A percentile compares a stretch with the other conserved stretches of the same genome.
These are phyloP conservation scores for Indicator maculatus DNA, from an alignment of 2,113 vertebrate species.

Conservation along the genomic window DNA sequence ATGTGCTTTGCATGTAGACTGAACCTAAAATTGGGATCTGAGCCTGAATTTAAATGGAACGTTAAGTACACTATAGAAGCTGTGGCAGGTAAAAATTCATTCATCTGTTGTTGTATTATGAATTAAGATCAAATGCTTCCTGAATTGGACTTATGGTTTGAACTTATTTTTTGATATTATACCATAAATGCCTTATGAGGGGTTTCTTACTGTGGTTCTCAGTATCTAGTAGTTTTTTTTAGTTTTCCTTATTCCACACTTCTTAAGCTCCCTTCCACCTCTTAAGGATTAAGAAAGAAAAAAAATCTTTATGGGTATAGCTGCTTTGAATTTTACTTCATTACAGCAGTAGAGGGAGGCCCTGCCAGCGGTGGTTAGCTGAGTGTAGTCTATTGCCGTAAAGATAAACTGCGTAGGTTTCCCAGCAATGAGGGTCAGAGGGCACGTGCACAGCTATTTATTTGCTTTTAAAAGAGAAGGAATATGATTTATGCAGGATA, in stretches of 20 bases:
- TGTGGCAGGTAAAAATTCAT: not conserved
- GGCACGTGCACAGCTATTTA: slow-evolving; percentile 72
- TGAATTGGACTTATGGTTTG: not conserved
- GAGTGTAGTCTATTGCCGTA: slow-evolving; percentile 2
- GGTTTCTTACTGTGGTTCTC: not conserved
- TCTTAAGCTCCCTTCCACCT: not conserved
- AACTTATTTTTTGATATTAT: not conserved
- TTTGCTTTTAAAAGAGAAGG: slow-evolving; percentile 79
- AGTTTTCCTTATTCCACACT: not conserved
- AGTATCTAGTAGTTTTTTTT: not conserved
- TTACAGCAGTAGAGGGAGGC: not conserved
- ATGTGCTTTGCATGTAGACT: not conserved
- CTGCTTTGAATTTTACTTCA: not conserved
- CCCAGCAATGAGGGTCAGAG: slow-evolving; percentile 75
- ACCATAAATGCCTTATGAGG: not conserved
- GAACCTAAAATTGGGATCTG: not conserved
- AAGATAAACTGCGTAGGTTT: slow-evolving; percentile 66
- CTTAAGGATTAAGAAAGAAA: not conserved
- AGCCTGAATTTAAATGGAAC: not conserved
- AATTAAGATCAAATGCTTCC: not conserved
- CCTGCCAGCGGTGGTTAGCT: not conserved
- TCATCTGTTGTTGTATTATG: not conserved
- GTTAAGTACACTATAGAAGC: not conserved
- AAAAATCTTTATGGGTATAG: not conserved
- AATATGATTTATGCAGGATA: slow-evolving; percentile 80